Base-by-base conservation (phyloP, 1,140 invertebrate species). In the Drosophila cardini region DNA sequence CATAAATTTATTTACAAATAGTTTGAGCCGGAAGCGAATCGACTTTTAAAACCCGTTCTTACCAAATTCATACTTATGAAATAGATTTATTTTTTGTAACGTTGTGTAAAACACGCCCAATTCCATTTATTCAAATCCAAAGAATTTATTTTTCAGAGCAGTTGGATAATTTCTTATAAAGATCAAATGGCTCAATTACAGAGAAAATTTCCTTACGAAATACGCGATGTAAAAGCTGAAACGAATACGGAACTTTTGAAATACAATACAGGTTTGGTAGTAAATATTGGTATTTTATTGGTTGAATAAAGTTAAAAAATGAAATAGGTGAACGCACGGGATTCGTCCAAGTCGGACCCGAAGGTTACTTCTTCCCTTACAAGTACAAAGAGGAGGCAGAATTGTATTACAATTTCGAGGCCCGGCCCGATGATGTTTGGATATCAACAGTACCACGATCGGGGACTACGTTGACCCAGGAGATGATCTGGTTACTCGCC, bases 391-490 rank as follows among this genome's bases (percentile, higher is more conserved):
- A 94, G 15, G 94, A 96, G 72, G 95, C 95, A 1, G 84, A 93
- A 43, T 92, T 94, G 13, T 95, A 95, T 90, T 96, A 96, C 84
- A 95, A 96, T 80, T 96, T 97, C 90, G 87, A 95, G 72, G 92
- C 94, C 0, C 93, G 94, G 64, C 79, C 93, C 0, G 93, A 93
- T 75, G 96, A 97, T 84, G 93, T 95, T 0, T 97, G 95, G 93
- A 94, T 97, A 11, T 83, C 94, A 4, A 96, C 96, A 1, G 96
- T 95, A 91, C 96, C 96, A 2, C 94, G 96, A 92, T 97, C 96
- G 90, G 96, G 96, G 15, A 97, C 97, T 2, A 97, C 96, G 0
- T 96, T 96, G 95, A 95, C 95, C 0, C 96, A 96, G 85, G 96
- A 97, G 92, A 93, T 97, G 77, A 94, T 96, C 0, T 97, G 96